Base-by-base conservation (phyloP, 2,113 vertebrate species). In the Clarias macrocephalus region DNA sequence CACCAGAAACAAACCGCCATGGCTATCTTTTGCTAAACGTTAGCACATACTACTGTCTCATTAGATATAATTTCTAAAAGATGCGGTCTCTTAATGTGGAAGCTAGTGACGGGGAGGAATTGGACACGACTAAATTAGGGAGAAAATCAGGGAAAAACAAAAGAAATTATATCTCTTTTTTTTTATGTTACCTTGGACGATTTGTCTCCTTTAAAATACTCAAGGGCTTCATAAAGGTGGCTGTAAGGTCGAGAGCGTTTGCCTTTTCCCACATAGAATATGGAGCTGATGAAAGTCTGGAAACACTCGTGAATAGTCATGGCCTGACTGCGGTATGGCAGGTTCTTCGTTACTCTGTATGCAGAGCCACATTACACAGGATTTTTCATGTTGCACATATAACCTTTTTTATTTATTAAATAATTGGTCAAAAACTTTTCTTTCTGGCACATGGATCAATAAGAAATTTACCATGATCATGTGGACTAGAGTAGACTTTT, bases 241-340 rank as follows among this genome's bases (percentile, higher is more conserved):
- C 92, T 92, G 86, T 97, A 96, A 0, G 98, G 97, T 1, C 97
- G 94, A 25, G 96, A 94, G 0, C 97, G 95, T 0, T 96, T 97
- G 73, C 98, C 97, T 90, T 99, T 99, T 65, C 98, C 97, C 90
- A 99, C 95, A 0, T 98, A 99, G 95, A 99, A 99, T 91, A 99
- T 92, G 83, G 97, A 94, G 0, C 88, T 82, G 70, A 97, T n/a
- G 16, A 98, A 99, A 0, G 92, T 96, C 90, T 92, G 94, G 89
- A 98, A 96, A 83, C 96, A 92, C 80, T 97, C 95, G 0, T 91
- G 89, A 0, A 85, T 91, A 16, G 92, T 95, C 91, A 97, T 91
- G 1, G 30, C 87, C 76, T 92, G 94, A 85, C 93, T 95, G 37
- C 95, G 96, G 63, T 93, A 95, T 0, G 97, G 97, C 72, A 99